Base-by-base conservation (phyloP, 2,113 vertebrate genomes). In the Zosterops borbonicus region DNA sequence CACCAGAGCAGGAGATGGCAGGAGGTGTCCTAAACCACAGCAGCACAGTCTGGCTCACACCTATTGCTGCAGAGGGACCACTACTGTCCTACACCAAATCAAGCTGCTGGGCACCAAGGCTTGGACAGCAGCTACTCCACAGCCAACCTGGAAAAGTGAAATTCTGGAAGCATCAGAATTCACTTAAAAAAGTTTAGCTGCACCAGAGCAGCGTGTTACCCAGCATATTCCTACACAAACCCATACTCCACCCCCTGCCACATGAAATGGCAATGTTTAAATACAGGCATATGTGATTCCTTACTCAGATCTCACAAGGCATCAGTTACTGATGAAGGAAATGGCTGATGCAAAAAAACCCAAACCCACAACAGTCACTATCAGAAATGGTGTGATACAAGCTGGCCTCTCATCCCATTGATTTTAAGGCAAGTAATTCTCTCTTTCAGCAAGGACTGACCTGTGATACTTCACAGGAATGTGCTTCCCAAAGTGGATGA, bases 291-390 rank as follows among this genome's bases (percentile, higher is more conserved):
- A 41, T 25, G 2, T 3, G n/a, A 80, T 52, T 4, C 31, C 24
- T 24, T 24, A 9, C 16, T 59, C 0, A 0, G n/a, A 39, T 58
- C 42, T 5, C 12, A 16, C 3, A 5, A 67, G 22, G 7, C 22
- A 65, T n/a, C 37, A 16, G 44, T 15, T 31, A 64, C 42, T 44
- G 47, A 27, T 13, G 37, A 58, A 63, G 69, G 39, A 84, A 44
- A 74, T 12, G 20, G 31, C 41, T 83, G 62, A 59, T 22, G 21
- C 22, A 62, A 56, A 70, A 59, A 39, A 50, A 0, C 4, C 20
- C 50, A 69, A 74, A 44, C 6, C 4, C 49, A 35, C 70, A 42
- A 11, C 25, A 42, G 22, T 37, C 37, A 4, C 5, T 29, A 42
- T 22, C 31, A n/a, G n/a, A 87, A 79, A 63, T 8, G 60, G 6